These are phyloP conservation scores for Apteryx mantelli DNA, from an alignment of 2,113 vertebrate genomes.

Conservation along the genomic window DNA sequence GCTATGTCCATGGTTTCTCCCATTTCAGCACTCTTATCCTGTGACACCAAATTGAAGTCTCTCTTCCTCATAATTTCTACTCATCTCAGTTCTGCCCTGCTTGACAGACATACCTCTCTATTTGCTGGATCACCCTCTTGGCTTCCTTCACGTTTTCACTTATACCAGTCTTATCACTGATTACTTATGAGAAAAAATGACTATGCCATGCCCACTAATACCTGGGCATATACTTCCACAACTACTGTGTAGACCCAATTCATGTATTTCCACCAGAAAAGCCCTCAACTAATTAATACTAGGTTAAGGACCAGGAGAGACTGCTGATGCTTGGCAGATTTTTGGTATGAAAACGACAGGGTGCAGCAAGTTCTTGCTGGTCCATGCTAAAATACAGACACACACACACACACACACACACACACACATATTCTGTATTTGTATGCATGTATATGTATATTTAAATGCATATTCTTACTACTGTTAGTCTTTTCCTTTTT, in stretches of 20 bases:
- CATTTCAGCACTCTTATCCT: neutral
- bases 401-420: no score
- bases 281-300: neutral
- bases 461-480: neutral
- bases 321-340: neutral
- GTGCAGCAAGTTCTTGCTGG: neutral
- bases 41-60: neutral
- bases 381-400: neutral
- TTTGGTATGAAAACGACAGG: neutral
- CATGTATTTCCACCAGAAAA: neutral
- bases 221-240: neutral
- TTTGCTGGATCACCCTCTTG: neutral
- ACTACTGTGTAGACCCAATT: neutral
- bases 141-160: neutral
- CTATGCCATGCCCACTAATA: neutral
- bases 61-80: neutral
- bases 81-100: neutral
- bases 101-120: neutral
- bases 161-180: neutral
- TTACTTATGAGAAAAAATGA: neutral
- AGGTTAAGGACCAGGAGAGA: neutral
- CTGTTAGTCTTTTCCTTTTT: neutral
- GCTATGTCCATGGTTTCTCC: accelerated
- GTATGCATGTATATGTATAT: neutral
- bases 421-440: neutral